Conservation (phyloP, 2,888 invertebrate species). For the Diploptera punctata region DNA sequence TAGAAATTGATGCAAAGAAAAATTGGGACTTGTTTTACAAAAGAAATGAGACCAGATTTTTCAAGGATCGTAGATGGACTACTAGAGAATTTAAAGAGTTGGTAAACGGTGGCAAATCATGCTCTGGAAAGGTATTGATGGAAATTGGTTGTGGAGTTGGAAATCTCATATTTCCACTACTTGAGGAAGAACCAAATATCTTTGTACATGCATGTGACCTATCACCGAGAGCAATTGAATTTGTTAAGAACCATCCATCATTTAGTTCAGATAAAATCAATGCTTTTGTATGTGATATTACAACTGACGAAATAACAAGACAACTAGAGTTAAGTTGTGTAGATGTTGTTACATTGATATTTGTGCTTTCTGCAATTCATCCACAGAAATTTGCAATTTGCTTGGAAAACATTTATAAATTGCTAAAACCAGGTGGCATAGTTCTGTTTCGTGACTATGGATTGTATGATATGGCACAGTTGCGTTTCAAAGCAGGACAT, state of each 20-base stretch:
- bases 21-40: constrained; percentile 98
- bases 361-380: constrained; percentile 94
- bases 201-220: constrained; percentile 92
- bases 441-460: constrained; percentile 94
- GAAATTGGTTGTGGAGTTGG: constrained; percentile 98
- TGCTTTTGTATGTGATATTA: constrained; percentile 88
- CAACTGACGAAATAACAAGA: constrained; percentile 69
- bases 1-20: constrained; percentile 84
- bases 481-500: constrained; percentile 91
- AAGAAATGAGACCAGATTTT: constrained; percentile 91
- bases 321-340: constrained; percentile 61
- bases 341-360: constrained; percentile 89
- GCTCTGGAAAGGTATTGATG: constrained; percentile 52
- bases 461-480: constrained; percentile 93
- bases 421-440: constrained; percentile 77
- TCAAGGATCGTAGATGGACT: constrained; percentile 97
- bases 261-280: constrained; percentile 71
- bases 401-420: constrained; percentile 66
- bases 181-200: constrained; percentile 76
- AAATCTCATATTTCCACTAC: constrained; percentile 91
- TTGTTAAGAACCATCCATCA: constrained; percentile 72
- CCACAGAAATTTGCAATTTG: constrained; percentile 75
- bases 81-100: constrained; percentile 91
- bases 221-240: constrained; percentile 87
- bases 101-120: constrained; percentile 52